Evolutionary conservation across 2,888 invertebrate genomes (phyloP).

Genomic region (Colletes collaris): DNA sequence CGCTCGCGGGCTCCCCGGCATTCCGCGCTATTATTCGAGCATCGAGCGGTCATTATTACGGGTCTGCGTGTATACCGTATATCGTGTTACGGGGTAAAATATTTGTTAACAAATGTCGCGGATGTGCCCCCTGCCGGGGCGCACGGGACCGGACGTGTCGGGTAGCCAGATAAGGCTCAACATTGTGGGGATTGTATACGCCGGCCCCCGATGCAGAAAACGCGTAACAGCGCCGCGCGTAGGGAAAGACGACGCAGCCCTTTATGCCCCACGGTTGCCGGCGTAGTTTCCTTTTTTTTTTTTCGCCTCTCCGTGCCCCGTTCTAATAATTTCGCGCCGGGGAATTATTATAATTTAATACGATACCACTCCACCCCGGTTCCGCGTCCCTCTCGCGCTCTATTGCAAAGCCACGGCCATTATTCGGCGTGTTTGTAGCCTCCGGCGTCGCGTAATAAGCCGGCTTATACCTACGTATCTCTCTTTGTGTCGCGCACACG

Average conservation of each 20-base stretch:
- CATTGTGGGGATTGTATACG: slow-evolving; percentile 44
- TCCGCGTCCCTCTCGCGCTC: slow-evolving; percentile 46
- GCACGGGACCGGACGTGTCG: slow-evolving; percentile 52
- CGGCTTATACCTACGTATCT: slow-evolving; percentile 67
- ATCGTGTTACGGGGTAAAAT: slow-evolving; percentile 75
- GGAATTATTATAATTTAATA: slow-evolving; percentile 79
- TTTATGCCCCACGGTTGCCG: slow-evolving; percentile 29
- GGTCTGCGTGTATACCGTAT: slow-evolving; percentile 28
- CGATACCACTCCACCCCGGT: slow-evolving; percentile 66
- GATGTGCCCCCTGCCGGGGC: slow-evolving; percentile 63
- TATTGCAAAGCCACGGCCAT: slow-evolving; percentile 65
- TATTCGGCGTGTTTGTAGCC: slow-evolving; percentile 74
- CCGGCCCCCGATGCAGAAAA: slow-evolving; percentile 43
- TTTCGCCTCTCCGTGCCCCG: slow-evolving; percentile 23
- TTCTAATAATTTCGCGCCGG: slow-evolving; percentile 70
- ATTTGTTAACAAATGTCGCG: slow-evolving; percentile 75
- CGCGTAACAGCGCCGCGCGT: slow-evolving; percentile 50
- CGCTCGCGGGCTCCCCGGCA: slow-evolving; percentile 11
- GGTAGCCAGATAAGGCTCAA: slow-evolving; percentile 58
- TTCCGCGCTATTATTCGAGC: slow-evolving; percentile 49
- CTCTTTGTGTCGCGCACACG: slow-evolving; percentile 67
- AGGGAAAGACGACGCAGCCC: slow-evolving; percentile 24
- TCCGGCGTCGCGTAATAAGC: slow-evolving; percentile 72
- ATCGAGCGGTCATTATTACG: slow-evolving; percentile 47
- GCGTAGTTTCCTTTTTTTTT: slow-evolving; percentile 17